These are phyloP conservation scores for Aleiodes leptofemur DNA, from an alignment of 2,888 invertebrate genomes.

Conservation along the genomic window DNA sequence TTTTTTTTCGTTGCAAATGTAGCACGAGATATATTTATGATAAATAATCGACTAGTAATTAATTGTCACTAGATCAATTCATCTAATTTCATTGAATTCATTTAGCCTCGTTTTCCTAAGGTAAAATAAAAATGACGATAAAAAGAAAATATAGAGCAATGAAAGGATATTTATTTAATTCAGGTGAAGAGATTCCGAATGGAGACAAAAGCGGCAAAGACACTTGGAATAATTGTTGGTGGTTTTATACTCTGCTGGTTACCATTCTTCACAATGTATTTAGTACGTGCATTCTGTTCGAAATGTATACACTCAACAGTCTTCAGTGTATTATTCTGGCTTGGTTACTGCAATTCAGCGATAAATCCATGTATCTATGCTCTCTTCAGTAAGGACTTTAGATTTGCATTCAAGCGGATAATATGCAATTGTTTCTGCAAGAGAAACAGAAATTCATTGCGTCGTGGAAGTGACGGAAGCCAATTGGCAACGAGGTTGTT, in stretches of 20 bases:
- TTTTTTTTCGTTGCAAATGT: too few species aligned
- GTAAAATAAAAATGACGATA: too few species aligned
- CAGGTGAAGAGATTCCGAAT: conserved; percentile 91
- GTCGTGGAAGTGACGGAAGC: conserved; percentile 74
- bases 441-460: conserved; percentile 72
- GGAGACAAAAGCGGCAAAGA: conserved; percentile 98
- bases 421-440: conserved; percentile 90
- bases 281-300: conserved; percentile 91
- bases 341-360: conserved; percentile 98
- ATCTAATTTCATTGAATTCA: too few species aligned
- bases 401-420: conserved; percentile 95
- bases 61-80: too few species aligned
- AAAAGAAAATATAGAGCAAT: conserved; percentile 4
- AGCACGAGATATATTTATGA: too few species aligned
- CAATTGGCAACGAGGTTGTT: conserved; percentile 69
- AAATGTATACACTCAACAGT: conserved; percentile 89
- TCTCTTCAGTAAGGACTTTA: conserved; percentile 95
- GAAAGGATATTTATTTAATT: conserved; percentile 19
- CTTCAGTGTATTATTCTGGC: conserved; percentile 96
- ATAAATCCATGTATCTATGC: conserved; percentile 97
- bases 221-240: conserved; percentile 96
- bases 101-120: too few species aligned
- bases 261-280: conserved; percentile 97
- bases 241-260: conserved; percentile 98
- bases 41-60: too few species aligned